Evolutionary conservation across 2,888 invertebrate species (phyloP).

Genomic region (Synanthedon tipuliformis): DNA sequence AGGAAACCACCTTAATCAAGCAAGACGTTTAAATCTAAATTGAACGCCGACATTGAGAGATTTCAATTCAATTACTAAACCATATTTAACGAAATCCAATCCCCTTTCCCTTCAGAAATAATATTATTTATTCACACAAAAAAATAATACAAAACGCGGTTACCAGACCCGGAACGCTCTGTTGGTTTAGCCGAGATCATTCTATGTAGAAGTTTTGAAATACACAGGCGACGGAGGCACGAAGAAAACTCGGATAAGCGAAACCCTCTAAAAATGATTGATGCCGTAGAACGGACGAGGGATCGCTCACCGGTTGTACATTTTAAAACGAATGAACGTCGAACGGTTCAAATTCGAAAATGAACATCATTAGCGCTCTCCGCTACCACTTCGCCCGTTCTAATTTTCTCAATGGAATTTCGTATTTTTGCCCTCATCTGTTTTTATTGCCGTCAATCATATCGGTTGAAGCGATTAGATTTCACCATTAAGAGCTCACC

Average conservation of each 20-base stretch:
- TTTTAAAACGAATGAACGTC: constrained; percentile 69
- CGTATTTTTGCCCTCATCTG: constrained; percentile 23
- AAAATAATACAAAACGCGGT: constrained; percentile 66
- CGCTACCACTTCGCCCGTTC: constrained; percentile 37
- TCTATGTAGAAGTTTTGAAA: constrained; percentile 62
- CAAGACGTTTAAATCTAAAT: constrained; percentile 64
- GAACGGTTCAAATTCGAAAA: constrained; percentile 57
- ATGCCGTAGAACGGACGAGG: constrained; percentile 47
- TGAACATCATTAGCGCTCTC: constrained; percentile 64
- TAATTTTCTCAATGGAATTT: constrained; percentile 45
- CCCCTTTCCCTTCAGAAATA: constrained; percentile 66
- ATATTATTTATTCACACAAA: constrained; percentile 69
- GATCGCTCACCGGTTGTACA: constrained; percentile 31
- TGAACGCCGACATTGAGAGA: constrained; percentile 70
- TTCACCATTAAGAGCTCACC: constrained; percentile 14
- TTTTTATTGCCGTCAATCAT: constrained; percentile 45
- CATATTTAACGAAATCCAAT: constrained; percentile 72
- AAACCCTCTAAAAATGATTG: constrained; percentile 72
- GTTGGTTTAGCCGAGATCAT: constrained; percentile 67
- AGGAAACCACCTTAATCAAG: constrained; percentile 55
- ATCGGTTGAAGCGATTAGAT: constrained; percentile 19
- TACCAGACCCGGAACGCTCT: constrained; percentile 48
- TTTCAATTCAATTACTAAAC: constrained; percentile 72
- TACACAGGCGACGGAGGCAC: constrained; percentile 17
- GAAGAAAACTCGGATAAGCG: constrained; percentile 65